Base-by-base conservation (phyloP, 2,888 invertebrate genomes). In the Cephus spinipes region DNA sequence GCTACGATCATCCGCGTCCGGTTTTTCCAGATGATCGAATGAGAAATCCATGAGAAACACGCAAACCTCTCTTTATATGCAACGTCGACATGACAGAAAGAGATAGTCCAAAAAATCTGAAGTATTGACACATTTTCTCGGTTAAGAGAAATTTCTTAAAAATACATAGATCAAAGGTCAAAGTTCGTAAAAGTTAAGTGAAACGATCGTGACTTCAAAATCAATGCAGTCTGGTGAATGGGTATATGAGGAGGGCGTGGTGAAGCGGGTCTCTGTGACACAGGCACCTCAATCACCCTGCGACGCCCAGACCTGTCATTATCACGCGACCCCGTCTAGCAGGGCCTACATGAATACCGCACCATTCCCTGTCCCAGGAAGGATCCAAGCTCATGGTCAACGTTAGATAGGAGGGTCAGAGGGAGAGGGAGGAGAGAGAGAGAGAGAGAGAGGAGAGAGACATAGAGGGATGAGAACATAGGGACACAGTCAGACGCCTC, bases 251-350 rank as follows among this genome's bases (percentile, higher is more conserved):
- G 31, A 85, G 88, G 89, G 89, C 89, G 89, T 88, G 88, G 90
- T 85, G 86, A 88, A 87, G 83, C 85, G 85, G 86, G 87, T 87
- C 87, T 88, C 86, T 88, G 88, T 89, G 90, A 90, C 89, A 89
- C 86, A 85, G 85, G 83, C 87, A 87, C 88, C 89, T 90, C 88
- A 88, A 90, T 90, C 90, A 90, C 89, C 83, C 84, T 85, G 85
- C 86, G 87, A 89, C 89, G 88, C 89, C 89, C 85, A 87, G 86
- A 87, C 89, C 91, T 90, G 90, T 90, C 90, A 90, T 91, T 91
- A 91, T 91, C 91, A 91, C 91, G 89, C 90, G 89, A 89, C 89
- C 87, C 88, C 85, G 87, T 87, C 87, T 84, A 85, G 15, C 23
- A 55, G 55, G 71, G 12, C 71, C 31, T 32, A 71, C 71, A 71